Base-by-base conservation (phyloP, 2,797 vertebrate species). In the Tarsius wallacei region DNA sequence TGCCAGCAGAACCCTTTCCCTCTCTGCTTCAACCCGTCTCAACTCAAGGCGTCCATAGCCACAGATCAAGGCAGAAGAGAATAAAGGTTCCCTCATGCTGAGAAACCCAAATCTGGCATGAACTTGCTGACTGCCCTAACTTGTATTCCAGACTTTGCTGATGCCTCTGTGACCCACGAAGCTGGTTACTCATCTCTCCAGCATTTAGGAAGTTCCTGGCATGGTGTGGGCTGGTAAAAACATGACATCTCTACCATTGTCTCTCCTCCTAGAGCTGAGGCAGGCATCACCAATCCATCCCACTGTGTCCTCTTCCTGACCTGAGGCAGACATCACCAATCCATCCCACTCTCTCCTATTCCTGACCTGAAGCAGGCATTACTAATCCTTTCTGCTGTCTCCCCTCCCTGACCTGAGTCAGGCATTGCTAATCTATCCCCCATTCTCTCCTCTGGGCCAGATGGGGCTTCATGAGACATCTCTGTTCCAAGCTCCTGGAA, bases 1-100 rank as follows among this genome's bases (percentile, higher is more conserved):
- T 0, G 2, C 61, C 36, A 0, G 12, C 1, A 33, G n/a, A 6
- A 7, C 21, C 21, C 1, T 57, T 11, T 13, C 64, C 33, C 33
- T 22, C 7, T 10, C 70, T 1, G 7, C 28, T 53, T 8, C 28
- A 7, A 11, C n/a, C 70, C 33, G 64, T 42, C 42, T 42, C 42
- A 42, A 26, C 81, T 10, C 17, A 6, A 13, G 0, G 31, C 36
- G 51, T 19, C 22, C 8, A 24, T 49, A 5, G 33, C 70, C 19
- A 24, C 3, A 0, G 7, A 2, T 10, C 59, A 2, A n/a, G 61
- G 36, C 28, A 19, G 63, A 36, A 53, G 22, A 47, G 13, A n/a
- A 17, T 6, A 4, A 64, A 36, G 21, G 17, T 2, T 6, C 63
- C 57, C 36, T 42, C 4, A 73, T 31, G 59, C 80, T 55, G 9